Conservation (phyloP, 1,140 invertebrate genomes). For the Drosophila rufa region DNA sequence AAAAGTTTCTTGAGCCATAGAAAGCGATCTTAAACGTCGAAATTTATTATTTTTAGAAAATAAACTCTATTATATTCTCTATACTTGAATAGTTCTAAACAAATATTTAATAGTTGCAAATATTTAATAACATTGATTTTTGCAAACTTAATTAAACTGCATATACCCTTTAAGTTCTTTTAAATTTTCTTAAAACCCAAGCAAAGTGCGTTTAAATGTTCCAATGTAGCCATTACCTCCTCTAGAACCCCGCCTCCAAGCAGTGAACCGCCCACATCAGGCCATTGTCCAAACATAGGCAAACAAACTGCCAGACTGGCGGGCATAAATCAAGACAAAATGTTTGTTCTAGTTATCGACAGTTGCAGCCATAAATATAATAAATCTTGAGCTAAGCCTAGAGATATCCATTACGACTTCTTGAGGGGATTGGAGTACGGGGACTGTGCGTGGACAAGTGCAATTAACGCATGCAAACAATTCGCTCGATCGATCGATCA, state of each 20-base stretch:
- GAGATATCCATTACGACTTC: conserved; percentile 25
- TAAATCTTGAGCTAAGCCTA: conserved; percentile 35
- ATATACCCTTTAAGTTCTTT: not conserved
- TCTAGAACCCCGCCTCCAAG: conserved; percentile 12
- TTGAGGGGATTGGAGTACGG: not conserved
- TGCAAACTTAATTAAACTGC: no score
- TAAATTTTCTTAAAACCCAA: not conserved
- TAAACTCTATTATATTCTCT: no score
- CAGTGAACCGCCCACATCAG: conserved; percentile 20
- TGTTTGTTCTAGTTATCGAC: conserved; percentile 72
- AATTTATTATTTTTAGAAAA: no score
- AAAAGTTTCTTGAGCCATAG: no score
- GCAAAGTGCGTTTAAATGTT: conserved; percentile 75
- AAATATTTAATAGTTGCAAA: not conserved
- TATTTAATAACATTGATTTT: not conserved
- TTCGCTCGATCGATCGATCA: conserved; percentile 25
- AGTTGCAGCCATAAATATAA: conserved; percentile 35
- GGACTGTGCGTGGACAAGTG: conserved; percentile 65
- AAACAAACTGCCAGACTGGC: conserved; percentile 54
- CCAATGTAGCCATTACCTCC: conserved; percentile 16
- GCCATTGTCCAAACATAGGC: conserved; percentile 78
- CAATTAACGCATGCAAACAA: conserved; percentile 72
- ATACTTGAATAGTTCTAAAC: not conserved
- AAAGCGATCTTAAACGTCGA: no score
- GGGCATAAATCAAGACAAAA: conserved; percentile 76